Percentiles rank a stretch among this genome's conserved stretches.
Evolutionary conservation across 2,113 vertebrate genomes (phyloP).

Genomic region (Sterrhoptilus dennistouni): DNA sequence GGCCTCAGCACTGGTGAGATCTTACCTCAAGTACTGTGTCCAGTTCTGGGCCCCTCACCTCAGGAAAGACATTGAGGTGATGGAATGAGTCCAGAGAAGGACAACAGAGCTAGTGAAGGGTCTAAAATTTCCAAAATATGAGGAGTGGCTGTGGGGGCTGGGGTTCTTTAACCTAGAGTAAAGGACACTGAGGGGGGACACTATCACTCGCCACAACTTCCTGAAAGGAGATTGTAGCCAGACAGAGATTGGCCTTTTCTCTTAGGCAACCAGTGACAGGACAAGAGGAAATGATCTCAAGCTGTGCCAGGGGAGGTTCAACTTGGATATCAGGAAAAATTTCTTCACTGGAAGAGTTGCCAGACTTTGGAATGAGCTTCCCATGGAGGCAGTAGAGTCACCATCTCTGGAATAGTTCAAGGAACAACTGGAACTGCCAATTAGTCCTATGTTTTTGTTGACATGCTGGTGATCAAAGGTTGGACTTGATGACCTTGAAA

Average conservation of each 20-base stretch:
- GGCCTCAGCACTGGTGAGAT: not conserved
- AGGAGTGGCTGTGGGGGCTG: not conserved
- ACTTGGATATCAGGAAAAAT: not conserved
- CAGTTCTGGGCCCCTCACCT: not conserved
- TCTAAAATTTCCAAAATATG: not conserved
- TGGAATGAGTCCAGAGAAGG: not conserved
- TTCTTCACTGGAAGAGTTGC: not conserved
- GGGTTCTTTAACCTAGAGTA: not conserved
- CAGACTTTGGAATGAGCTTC: not conserved
- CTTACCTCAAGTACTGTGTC: too few relatives aligned
- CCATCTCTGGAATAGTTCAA: not conserved
- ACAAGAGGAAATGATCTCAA: not conserved
- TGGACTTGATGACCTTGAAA: not conserved
- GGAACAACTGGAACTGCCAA: not conserved
- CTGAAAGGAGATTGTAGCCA: not conserved
- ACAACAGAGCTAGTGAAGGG: not conserved
- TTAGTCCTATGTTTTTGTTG: not conserved
- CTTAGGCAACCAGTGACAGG: rapidly evolving
- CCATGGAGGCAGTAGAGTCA: not conserved
- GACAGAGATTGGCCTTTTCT: not conserved
- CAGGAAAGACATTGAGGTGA: not conserved
- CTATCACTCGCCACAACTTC: not conserved
- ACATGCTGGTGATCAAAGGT: not conserved
- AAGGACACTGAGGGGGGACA: not conserved
- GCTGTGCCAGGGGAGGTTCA: not conserved